Evolutionary conservation across 2,797 vertebrate species (phyloP), one percentile per base, ranked within the genome.

Genomic region (Smutsia gigantea): DNA sequence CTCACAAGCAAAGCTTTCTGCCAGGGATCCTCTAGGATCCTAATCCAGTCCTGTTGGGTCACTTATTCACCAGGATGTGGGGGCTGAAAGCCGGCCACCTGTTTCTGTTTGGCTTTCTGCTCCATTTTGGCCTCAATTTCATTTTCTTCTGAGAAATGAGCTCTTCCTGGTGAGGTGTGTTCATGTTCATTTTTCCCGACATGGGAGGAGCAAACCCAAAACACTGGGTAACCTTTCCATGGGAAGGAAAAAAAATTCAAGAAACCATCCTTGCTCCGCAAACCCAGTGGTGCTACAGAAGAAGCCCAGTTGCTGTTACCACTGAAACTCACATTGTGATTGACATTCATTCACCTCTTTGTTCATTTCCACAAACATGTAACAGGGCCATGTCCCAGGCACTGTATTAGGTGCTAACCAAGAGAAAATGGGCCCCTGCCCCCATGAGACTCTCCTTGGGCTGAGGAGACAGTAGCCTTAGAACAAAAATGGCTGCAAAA

Each of bases 91-190:
- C 98, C 97, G 39, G 98, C 78, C 96, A 98, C 97, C 7, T 97
- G 97, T 37, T 95, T 99, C 92, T 98, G 98, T 75, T 98, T 99
- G 1, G 99, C 99, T 97, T 99, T 99, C 96, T 99, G 99, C 85
- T 99, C 99, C 98, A 99, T 98, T 94, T 99, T 99, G 69, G 99
- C 99, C 94, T 99, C 99, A 4, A 99, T 99, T 77, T 99, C 57
- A 98, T 98, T 96, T 99, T 99, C 79, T 99, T 99, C 98, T 99
- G 99, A 0, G 99, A 99, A 0, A 99, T 99, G 39, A 99, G 98
- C 97, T 99, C 99, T 96, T 99, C 99, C 87, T 99, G 99, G 31
- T 99, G 99, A 57, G 99, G 98, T 42, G 99, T 99, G 94, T 99
- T 99, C 98, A 99, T 98, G 49, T 99, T 99, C 75, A 99, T 98